phyloP scores from a whole-genome alignment of 2,113 vertebrate genomes.

The Chauna torquata region DNA sequence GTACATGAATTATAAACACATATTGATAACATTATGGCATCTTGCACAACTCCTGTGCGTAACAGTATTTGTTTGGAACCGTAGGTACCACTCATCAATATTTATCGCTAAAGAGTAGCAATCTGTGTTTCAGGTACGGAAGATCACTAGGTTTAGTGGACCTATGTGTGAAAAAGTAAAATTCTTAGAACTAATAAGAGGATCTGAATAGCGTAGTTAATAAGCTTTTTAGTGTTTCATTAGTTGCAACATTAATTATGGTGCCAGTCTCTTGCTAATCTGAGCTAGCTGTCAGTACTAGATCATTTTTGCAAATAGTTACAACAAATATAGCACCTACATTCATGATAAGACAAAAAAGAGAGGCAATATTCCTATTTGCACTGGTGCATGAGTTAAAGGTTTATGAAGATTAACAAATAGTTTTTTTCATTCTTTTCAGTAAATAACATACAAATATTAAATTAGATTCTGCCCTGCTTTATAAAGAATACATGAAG shows the following conservation, averaged over 20 bases:
- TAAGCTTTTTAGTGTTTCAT: neutral
- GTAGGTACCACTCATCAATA: neutral
- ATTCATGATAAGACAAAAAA: neutral
- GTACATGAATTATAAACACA: neutral
- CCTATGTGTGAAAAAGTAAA: neutral
- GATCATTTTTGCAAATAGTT: neutral
- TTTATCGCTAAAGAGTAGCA: neutral
- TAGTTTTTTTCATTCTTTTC: neutral
- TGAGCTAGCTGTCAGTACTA: neutral
- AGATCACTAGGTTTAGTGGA: neutral
- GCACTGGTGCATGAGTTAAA: neutral
- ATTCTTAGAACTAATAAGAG: neutral
- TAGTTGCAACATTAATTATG: neutral
- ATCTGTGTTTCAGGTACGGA: neutral
- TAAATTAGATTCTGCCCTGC: neutral
- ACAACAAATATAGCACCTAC: neutral
- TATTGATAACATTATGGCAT: neutral
- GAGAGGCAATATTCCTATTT: neutral
- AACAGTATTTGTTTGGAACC: neutral
- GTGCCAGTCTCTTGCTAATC: neutral
- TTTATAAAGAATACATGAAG: neutral
- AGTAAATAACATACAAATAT: neutral
- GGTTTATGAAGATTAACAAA: neutral
- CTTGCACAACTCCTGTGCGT: neutral
- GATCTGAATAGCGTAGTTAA: neutral